Evolutionary conservation across 2,888 invertebrate genomes (phyloP), one percentile per base, ranked within the genome.

Genomic region (Apotomis turbidana): DNA sequence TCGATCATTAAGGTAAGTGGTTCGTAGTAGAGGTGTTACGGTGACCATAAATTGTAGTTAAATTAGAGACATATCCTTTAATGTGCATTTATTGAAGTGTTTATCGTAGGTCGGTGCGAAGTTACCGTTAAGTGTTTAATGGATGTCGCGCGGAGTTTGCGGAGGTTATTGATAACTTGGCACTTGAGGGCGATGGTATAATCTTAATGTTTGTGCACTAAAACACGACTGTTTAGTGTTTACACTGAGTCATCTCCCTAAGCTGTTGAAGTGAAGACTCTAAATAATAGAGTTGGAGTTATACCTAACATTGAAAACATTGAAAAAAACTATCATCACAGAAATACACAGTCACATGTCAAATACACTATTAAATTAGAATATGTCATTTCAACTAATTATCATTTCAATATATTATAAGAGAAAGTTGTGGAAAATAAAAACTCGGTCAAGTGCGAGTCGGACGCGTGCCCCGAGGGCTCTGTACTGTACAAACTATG

Each of bases 11-110:
- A 66, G 54, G 49, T 44, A 13, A 52, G 9, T 61, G 71, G 69
- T 69, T 70, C 75, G 76, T 79, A 78, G 82, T 82, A 77, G 75
- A 81, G 81, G 82, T 80, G 84, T 89, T 90, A 90, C 86, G 85
- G 88, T 88, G 84, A 83, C 86, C 83, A 90, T 91, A 90, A 91
- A 91, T 90, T 89, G 83, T 79, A 87, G 86, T 89, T 90, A 88
- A 90, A 91, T 91, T 90, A 87, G 85, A 88, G 90, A 90, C 90
- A 87, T 90, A 90, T 90, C 88, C 86, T 90, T 90, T 91, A 90
- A 90, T 89, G 87, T 86, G 82, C 82, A 81, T 87, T 90, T 90
- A 90, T 90, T 90, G 90, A 89, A 90, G 89, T 90, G 90, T 90
- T 91, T 90, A 90, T 87, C 80, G 81, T 77, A 84, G 82, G 81